A percentile compares a stretch with the other conserved stretches of the same genome.
Evolutionary conservation across 2,888 invertebrate species (phyloP).

Genomic region (Acrocera orbiculus): DNA sequence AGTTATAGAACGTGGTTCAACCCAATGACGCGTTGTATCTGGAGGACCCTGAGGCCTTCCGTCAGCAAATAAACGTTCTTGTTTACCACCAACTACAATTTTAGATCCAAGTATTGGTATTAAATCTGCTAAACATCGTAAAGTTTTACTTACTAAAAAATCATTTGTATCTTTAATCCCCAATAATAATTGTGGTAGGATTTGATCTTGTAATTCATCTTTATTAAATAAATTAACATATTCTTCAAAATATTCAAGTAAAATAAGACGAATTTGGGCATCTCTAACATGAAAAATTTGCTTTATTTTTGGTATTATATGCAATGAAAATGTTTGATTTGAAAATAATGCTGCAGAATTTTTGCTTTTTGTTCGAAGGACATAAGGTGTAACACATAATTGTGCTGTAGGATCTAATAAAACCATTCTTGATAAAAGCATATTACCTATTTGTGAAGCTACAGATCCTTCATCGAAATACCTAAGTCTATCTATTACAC

Average conservation of each 20-base stretch:
- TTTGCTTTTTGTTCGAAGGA: conserved; percentile 35
- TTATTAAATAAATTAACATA: conserved; percentile 58
- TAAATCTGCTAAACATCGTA: conserved; percentile 64
- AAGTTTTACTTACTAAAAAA: conserved; percentile 59
- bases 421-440: conserved; percentile 68
- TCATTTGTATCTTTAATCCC: conserved; percentile 81
- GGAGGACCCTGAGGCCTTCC: conserved; percentile 48
- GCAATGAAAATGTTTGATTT: conserved; percentile 47
- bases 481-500: conserved; percentile 47
- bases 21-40: conserved; percentile 17
- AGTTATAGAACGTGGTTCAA: conserved; percentile 29
- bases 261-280: conserved; percentile 58
- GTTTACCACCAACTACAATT: conserved; percentile 68
- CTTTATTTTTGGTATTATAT: conserved; percentile 57
- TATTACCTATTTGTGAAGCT: conserved; percentile 59
- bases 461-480: conserved; percentile 63
- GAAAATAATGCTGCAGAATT: conserved; percentile 46
- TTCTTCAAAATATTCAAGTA: conserved; percentile 59
- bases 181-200: conserved; percentile 74
- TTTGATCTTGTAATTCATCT: conserved; percentile 54
- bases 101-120: conserved; percentile 71
- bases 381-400: conserved; percentile 26
- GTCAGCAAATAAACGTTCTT: conserved; percentile 67
- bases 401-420: conserved; percentile 67
- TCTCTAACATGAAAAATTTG: conserved; percentile 75